Evolutionary conservation across 1,140 invertebrate genomes (phyloP).

Genomic region (Aphis gossypii): DNA sequence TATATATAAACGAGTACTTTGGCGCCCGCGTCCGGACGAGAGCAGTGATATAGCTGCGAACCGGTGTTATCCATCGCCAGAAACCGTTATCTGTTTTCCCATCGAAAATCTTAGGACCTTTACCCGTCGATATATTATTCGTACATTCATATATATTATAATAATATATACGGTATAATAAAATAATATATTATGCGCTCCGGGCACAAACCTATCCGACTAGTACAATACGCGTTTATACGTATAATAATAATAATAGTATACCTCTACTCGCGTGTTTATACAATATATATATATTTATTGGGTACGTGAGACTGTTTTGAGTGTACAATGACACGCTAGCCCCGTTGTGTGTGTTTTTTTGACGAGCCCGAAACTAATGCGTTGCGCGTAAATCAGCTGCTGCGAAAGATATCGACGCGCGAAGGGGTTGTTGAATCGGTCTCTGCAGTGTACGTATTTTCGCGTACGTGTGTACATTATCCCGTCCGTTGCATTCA

Average conservation of each 20-base stretch:
- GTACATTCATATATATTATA: not conserved
- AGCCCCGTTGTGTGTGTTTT: not conserved
- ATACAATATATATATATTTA: not conserved
- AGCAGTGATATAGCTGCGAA: not conserved
- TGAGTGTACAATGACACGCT: not conserved
- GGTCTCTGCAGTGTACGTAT: not conserved
- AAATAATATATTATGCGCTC: constrained; percentile 2
- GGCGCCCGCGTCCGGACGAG: not conserved
- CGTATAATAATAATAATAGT: not conserved
- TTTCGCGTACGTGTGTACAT: not conserved
- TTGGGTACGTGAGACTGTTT: not conserved
- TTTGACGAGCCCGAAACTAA: not conserved
- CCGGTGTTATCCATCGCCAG: not conserved
- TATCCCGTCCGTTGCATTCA: not conserved
- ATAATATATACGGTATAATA: not conserved
- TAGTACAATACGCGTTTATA: not conserved
- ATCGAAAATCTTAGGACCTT: not conserved
- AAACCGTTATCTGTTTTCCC: constrained; percentile 21
- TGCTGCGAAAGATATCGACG: not conserved
- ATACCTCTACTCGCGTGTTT: not conserved
- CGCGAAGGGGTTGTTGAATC: constrained; percentile 10
- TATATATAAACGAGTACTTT: too few species aligned
- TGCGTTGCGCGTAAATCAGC: not conserved
- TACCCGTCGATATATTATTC: constrained; percentile 7
- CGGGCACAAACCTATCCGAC: not conserved